Conservation (phyloP, 2,797 vertebrate species). For the Rachycentron canadum region DNA sequence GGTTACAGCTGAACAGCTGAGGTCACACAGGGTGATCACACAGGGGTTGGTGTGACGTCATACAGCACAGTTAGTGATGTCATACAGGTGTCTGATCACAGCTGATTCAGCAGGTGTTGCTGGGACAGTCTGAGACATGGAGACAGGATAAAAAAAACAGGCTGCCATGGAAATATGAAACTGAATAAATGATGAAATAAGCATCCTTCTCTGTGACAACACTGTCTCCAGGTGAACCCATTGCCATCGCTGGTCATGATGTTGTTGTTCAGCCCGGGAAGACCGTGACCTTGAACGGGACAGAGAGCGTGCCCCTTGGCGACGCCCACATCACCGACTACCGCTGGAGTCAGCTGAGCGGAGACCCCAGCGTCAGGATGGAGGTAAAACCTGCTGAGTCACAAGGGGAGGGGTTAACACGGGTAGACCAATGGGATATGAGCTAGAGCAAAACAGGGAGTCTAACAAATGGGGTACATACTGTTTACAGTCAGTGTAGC, state of each 20-base stretch:
- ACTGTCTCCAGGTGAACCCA: slow-evolving; percentile 75
- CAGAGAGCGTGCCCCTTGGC: slow-evolving; percentile 79
- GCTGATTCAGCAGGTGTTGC: no score
- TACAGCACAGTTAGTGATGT: no score
- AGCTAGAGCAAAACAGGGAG: neutral
- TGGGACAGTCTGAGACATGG: no score
- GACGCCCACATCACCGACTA: slow-evolving; percentile 81
- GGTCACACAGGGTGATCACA: no score
- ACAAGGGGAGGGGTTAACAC: slow-evolving; percentile 4
- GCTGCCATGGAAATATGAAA: no score
- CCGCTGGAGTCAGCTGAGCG: slow-evolving; percentile 84
- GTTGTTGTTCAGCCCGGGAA: slow-evolving; percentile 86
- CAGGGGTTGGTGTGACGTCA: no score
- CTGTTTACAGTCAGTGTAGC: neutral
- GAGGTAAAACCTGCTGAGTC: slow-evolving; percentile 79
- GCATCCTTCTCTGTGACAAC: neutral
- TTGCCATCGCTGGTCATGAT: slow-evolving; percentile 83
- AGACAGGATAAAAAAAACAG: no score
- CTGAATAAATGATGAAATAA: neutral
- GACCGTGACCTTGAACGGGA: slow-evolving; percentile 85
- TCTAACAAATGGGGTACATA: neutral
- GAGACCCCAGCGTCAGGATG: slow-evolving; percentile 60
- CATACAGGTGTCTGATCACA: no score
- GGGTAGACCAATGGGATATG: neutral
- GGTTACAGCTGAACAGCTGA: no score